Evolutionary conservation across 1,140 invertebrate species (phyloP), one percentile per base, ranked within the genome.

Genomic region (Leptestheria dahalacensis): DNA sequence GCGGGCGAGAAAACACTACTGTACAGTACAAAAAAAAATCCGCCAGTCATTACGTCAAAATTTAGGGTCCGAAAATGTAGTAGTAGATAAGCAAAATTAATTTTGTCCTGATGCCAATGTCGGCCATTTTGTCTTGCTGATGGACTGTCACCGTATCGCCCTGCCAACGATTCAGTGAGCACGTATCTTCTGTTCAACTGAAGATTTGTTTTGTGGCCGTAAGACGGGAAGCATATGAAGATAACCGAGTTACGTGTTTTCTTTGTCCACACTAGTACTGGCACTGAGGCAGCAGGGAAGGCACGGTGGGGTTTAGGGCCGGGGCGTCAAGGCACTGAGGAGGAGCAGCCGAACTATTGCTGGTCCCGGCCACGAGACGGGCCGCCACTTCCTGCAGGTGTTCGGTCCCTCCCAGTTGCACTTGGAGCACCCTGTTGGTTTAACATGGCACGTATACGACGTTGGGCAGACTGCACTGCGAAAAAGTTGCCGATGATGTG

Each of bases 401-500:
- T 41, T 41, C 33, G 33, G 6, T 6, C 33, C 33, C 33, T 41
- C 33, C 33, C 33, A 41, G 6, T 41, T 41, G 33, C 33, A 41
- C 6, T 15, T 50, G 65, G 68, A 70, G 48, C 73, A 78, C 60
- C 77, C 58, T 83, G 80, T 69, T 86, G 85, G 64, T 83, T 72
- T 61, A 95, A 88, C 83, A 95, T 91, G 29, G 89, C 82, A 65
- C 91, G 82, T 68, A 96, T 94, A 70, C 91, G 84, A 66, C 91
- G 79, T 75, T 95, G 91, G 61, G 91, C 91, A 61, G 88, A 91
- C 87, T 93, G 75, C 25, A 77, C 78, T 69, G 88, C 89, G 73
- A 88, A 91, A 78, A 94, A 94, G 51, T 88, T 85, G 54, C 91
- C 91, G 68, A 91, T 87, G 66, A 94, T 93, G 74, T 93, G 89